These are phyloP conservation scores for Myrmecophaga tridactyla DNA, from an alignment of 2,113 vertebrate genomes.

Conservation along the genomic window DNA sequence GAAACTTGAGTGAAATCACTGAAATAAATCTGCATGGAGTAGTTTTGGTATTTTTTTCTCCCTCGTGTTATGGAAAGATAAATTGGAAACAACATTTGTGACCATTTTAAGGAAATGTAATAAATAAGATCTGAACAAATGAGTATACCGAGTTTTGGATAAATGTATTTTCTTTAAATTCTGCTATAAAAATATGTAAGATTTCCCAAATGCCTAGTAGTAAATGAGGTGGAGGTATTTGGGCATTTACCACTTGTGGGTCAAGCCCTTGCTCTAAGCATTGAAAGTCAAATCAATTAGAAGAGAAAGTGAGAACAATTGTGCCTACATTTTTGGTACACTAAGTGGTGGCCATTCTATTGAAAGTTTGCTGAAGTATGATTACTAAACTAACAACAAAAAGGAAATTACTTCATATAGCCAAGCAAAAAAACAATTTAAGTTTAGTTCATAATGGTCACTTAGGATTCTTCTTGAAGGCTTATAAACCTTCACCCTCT, in stretches of 20 bases:
- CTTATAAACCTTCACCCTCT: constrained; percentile 70
- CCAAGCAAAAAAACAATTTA: not conserved
- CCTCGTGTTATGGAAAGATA: not conserved
- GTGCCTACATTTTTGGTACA: not conserved
- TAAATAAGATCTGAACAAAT: constrained; percentile 47
- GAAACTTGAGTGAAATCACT: constrained; percentile 18
- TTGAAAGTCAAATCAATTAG: constrained; percentile 31
- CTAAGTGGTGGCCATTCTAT: constrained; percentile 42
- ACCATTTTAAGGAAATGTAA: constrained; percentile 35
- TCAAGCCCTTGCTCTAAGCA: not conserved
- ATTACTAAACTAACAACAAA: not conserved
- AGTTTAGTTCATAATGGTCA: constrained; percentile 27
- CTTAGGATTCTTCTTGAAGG: constrained; percentile 63
- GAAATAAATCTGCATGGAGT: constrained; percentile 24
- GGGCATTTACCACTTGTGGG: not conserved
- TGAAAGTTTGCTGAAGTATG: not conserved
- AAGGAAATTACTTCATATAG: constrained; percentile 43
- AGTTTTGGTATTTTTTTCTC: not conserved
- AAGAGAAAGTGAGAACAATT: constrained; percentile 40
- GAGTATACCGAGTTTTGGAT: not conserved
- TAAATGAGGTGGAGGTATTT: constrained; percentile 28
- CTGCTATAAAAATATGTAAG: not conserved
- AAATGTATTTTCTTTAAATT: constrained; percentile 38
- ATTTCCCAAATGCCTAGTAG: constrained; percentile 28
- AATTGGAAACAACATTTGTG: constrained; percentile 1